phyloP scores from a whole-genome alignment of 2,113 vertebrate species.

The Hippocampus guttulatus region DNA sequence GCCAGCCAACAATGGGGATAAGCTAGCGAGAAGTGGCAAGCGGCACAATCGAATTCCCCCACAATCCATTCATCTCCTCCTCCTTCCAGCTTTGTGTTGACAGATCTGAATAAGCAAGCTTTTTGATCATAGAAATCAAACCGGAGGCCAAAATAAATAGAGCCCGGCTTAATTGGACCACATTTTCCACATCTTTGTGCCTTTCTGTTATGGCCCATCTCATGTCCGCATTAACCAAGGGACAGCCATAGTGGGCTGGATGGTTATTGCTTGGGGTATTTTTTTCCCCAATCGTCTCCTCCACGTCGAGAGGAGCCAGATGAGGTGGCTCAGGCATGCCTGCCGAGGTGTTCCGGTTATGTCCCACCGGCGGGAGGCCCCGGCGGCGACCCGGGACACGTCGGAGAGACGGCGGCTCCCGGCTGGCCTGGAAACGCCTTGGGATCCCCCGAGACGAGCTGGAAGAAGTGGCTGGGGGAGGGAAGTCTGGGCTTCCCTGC shows the following conservation, averaged over 20 bases:
- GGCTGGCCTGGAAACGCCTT: no score
- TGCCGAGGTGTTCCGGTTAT: no score
- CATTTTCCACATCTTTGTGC: constrained; percentile 26
- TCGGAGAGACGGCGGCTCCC: no score
- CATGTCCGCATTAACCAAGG: constrained; percentile 5
- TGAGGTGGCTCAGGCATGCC: no score
- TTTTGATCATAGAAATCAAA: constrained; percentile 27
- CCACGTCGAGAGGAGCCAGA: no score
- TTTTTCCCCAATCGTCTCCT: neutral
- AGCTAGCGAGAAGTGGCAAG: neutral
- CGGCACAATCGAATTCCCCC: constrained; percentile 1
- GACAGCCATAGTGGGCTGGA: constrained; percentile 22
- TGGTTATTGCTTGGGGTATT: constrained; percentile 15
- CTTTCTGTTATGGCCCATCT: constrained; percentile 26
- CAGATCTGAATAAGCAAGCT: constrained; percentile 7
- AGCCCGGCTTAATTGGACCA: constrained; percentile 39
- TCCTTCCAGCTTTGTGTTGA: neutral
- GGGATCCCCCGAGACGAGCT: no score
- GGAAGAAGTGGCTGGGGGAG: no score
- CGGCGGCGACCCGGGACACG: no score
- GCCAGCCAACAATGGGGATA: constrained; percentile 4
- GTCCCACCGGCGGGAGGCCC: no score
- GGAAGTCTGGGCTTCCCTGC: no score
- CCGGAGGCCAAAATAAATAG: constrained; percentile 32
- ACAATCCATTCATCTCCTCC: neutral